Evolutionary conservation across 1,140 invertebrate genomes (phyloP), one percentile per base, ranked within the genome.

Genomic region (Helicoverpa armigera): DNA sequence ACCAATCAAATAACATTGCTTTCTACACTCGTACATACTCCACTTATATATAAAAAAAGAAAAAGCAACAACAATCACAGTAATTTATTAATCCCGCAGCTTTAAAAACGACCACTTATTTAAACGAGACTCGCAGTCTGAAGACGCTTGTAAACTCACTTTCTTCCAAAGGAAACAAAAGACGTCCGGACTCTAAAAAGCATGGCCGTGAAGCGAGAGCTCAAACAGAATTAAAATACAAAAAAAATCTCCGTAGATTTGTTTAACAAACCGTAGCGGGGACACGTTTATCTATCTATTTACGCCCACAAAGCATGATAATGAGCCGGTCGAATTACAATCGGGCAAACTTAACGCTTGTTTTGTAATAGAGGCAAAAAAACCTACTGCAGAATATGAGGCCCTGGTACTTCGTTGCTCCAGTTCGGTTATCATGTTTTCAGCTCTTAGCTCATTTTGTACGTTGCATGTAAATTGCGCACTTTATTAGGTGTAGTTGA

Each of bases 281-380:
- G 86, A 90, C 86, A 81, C 79, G 86, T 89, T 91, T 92, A 92
- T 92, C 91, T 91, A 79, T 89, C 86, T 87, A 82, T 43, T 86
- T 86, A 91, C 91, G 88, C 91, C 89, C 91, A 91, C 90, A 86
- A 88, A 79, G 77, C 77, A 76, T 80, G 88, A 91, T 91, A 91
- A 90, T 89, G 82, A 72, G 79, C 63, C 85, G 85, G 74, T 87
- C 85, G 83, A 82, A 87, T 91, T 89, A 90, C 85, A 89, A 89
- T 88, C 83, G 60, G 73, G 81, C 80, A 84, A 85, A 76, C 76
- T 73, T 72, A 60, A 72, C 9, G 70, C 48, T 56, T 16, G 74
- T 72, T 70, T 60, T 50, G 43, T 54, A 56, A 67, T 31, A 77
- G 70, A 14, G 35, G 69, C 69, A 80, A 86, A 80, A 78, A 75